Percentiles rank a stretch among this genome's conserved stretches.
Evolutionary conservation across 2,113 vertebrate species (phyloP).

Genomic region (Phylloscopus whistleri): DNA sequence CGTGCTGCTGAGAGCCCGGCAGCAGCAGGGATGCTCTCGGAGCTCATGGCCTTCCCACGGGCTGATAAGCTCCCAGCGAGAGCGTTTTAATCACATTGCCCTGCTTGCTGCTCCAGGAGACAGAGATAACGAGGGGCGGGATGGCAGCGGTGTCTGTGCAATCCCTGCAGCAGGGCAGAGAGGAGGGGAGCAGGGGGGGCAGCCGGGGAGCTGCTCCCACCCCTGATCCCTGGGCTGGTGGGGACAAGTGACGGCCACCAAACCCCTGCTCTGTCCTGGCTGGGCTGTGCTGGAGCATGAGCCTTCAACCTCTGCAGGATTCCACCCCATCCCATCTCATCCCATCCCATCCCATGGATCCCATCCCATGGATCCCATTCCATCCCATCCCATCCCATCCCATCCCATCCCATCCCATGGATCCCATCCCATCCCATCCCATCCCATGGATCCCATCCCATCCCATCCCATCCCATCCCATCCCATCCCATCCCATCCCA

Average conservation of each 20-base stretch:
- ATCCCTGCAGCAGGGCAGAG: not conserved
- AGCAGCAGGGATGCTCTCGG: not conserved
- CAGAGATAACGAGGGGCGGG: not conserved
- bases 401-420: not conserved
- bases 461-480: too few species aligned
- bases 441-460: not conserved
- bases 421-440: not conserved
- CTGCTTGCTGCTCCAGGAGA: not conserved
- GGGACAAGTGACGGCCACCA: not conserved
- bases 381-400: not conserved
- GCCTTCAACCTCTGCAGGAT: not conserved
- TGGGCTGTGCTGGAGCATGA: not conserved
- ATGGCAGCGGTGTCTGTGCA: not conserved
- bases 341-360: too few species aligned
- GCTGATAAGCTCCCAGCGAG: not conserved
- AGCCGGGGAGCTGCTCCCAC: not conserved
- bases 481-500: too few species aligned
- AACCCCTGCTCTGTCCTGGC: not conserved
- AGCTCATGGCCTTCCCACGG: not conserved
- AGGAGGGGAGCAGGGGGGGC: not conserved
- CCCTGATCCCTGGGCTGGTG: too few species aligned
- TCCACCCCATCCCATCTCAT: too few species aligned
- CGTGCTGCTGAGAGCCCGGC: accelerated
- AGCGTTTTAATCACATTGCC: not conserved
- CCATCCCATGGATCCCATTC: not conserved